Evolutionary conservation across 64 coral and sea anemone genomes (phyloP), one percentile per base, ranked within the genome.

Genomic region (Dendrophyllia cribrosa): DNA sequence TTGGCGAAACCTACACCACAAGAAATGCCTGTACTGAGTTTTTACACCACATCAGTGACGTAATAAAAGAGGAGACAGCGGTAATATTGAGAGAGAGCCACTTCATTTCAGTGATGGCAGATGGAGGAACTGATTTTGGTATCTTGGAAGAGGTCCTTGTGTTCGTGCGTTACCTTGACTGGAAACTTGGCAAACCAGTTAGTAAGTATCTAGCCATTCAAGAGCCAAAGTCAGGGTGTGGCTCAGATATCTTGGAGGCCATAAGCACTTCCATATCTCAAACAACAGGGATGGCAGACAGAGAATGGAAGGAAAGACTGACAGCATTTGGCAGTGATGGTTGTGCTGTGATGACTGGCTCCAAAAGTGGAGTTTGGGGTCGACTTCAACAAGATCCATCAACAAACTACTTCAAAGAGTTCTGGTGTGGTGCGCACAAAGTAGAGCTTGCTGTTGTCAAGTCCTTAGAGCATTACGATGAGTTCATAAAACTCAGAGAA

Each of bases 371-470:
- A 3, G 52, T 92, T 48, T 82, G 23, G 72, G 82, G 43, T 16
- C 61, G 58, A 4, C 67, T 92, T 65, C 82, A 75, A 17, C 9
- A 75, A 23, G 82, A 93, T 9, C 13, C 71, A 74, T 74, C 71
- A 62, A 65, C 85, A 26, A 70, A 44, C 4, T 26, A 83, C 53
- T 67, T 79, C 7, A 58, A 76, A 14, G 34, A 50, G 17, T 72
- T 68, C 4, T 83, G 86, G 70, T 93, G 91, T 59, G 56, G 85
- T 69, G 81, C 68, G n/a, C 82, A 93, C 62, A 93, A 66, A 22
- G 49, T 93, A 43, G 91, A 93, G 74, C 82, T 87, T 26, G 91
- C 82, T 43, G 74, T 93, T 53, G 69, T 82, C 16, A 70, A 91
- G 52, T 34, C 89, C 23, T 43, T 84, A 10, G 70, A 82, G 62